Evolutionary conservation across 1,140 invertebrate genomes (phyloP), one percentile per base, ranked within the genome.

Genomic region (Calycopis cecrops): DNA sequence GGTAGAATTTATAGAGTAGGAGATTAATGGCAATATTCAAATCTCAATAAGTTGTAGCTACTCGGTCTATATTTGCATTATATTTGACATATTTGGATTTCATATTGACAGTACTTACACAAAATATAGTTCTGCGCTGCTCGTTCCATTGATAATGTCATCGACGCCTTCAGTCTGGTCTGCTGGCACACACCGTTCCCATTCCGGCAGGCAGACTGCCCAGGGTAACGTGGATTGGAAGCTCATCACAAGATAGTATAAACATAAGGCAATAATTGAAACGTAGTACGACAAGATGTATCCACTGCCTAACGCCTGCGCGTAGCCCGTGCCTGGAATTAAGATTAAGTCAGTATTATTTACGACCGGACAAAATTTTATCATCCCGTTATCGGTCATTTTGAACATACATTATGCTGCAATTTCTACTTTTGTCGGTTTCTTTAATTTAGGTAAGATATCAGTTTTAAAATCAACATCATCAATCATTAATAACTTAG

Each of bases 201-300:
- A 94, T 53, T 89, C 88, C 0, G 87, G 78, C 7, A 88, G 72
- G 71, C 93, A 95, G 2, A 80, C 74, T 0, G 90, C 73, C 93
- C 93, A 94, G 1, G 93, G 93, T 18, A 94, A 76, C 38, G 90
- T 88, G 0, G 86, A 59, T 1, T 88, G 86, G 71, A 94, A 94
- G 7, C 92, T 93, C 65, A 90, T 88, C 1, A 90, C 79, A 55
- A 94, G 88, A 75, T 94, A 96, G 75, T 91, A 94, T 7, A 96
- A 67, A 1, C 94, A 94, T 64, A 95, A 90, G 0, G 92, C 92
- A 83, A 96, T 93, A 59, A 97, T 90, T 0, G 93, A 92, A 61
- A 93, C 94, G 79, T 96, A 96, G 79, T 96, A 96, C 0, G 92
- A 91, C 4, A 89, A 84, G 34, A 96, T 92, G 59, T 91, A 92